Evolutionary conservation across 2,888 invertebrate genomes (phyloP), one percentile per base, ranked within the genome.

Genomic region (Leucozona laternaria): DNA sequence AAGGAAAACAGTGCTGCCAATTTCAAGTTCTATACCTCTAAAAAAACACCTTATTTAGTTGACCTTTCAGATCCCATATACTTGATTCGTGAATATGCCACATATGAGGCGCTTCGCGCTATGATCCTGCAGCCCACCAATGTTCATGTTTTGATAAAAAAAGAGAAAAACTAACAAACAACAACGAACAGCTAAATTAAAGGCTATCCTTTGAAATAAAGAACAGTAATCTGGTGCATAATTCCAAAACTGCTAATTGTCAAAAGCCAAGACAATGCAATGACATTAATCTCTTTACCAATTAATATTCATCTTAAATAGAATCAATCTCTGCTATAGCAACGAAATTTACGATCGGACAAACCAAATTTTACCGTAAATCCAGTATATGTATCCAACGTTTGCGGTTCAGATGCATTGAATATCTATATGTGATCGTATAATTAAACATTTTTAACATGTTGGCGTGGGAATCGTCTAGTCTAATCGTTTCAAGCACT

Each of bases 401-500:
- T 13, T 20, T 77, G 77, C 15, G 62, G 68, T 80, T 58, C 34
- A 11, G 37, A 37, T 68, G 53, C 53, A 37, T 34, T 53, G n/a
- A 34, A 10, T 25, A 25, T 6, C n/a, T n/a, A n/a, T n/a, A n/a
- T n/a, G n/a, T n/a, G n/a, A 22, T 2, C 11, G 5, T 11, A 34
- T 34, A 50, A 31, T 13, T 22, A 55, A 17, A 34, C 11, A 53
- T 62, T 31, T 70, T 28, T 4, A 2, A 11, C 43, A 55, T 50
- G 50, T 57, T 68, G 53, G 28, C 68, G 84, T 84, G 84, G 76
- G 84, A 84, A 84, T 66, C 73, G 20, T 43, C 62, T 40, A 82
- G 22, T 60, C 43, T 31, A 75, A 48, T 2, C n/a, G 6, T 25
- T 70, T 37, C 28, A 45, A 17, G 43, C 15, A 31, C 8, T 28